Base-by-base conservation (phyloP, 2,113 vertebrate species). In the Tricholaema leucomelas region DNA sequence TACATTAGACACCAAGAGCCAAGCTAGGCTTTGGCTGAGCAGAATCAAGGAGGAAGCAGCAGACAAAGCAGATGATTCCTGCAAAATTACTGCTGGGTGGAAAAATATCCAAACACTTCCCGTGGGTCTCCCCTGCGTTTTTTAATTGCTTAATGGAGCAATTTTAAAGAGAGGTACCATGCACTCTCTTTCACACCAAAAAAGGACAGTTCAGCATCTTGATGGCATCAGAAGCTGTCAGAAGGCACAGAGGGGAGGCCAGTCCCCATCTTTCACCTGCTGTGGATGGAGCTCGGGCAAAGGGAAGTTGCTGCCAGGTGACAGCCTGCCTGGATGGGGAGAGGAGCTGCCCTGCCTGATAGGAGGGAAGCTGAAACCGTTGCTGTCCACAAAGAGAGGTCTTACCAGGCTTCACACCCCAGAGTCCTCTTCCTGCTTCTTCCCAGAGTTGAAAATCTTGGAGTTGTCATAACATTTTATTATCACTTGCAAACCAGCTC, bases 401-500 rank as follows among this genome's bases (percentile, higher is more conserved):
- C 96, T 96, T 91, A 94, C 82, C 84, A 55, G 77, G 87, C 75
- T 96, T 94, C 85, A 10, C 12, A 31, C 76, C 81, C 67, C 31
- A 95, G 46, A 46, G 63, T 60, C 70, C 38, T 75, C 96, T 88
- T 98, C 95, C 79, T 92, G 90, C 84, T 95, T 92, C 87, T 87
- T 97, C 93, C 92, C 92, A 90, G 92, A 96, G 94, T 44, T 95
- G 96, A 59, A 95, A 97, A 96, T 87, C 97, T 96, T 93, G 95
- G 95, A 92, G 94, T 93, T 96, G 97, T 93, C 91, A 54, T 91
- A 97, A 96, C 88, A 87, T 97, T 97, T 97, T 95, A 95, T 96
- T 96, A 97, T 96, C 88, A 18, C 96, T 97, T 96, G 95, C 96
- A 97, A 97, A 97, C 94, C 96, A 97, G 97, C 97, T 97, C 89